Base-by-base conservation (phyloP, 2,113 vertebrate genomes). In the Oryzias woworae region DNA sequence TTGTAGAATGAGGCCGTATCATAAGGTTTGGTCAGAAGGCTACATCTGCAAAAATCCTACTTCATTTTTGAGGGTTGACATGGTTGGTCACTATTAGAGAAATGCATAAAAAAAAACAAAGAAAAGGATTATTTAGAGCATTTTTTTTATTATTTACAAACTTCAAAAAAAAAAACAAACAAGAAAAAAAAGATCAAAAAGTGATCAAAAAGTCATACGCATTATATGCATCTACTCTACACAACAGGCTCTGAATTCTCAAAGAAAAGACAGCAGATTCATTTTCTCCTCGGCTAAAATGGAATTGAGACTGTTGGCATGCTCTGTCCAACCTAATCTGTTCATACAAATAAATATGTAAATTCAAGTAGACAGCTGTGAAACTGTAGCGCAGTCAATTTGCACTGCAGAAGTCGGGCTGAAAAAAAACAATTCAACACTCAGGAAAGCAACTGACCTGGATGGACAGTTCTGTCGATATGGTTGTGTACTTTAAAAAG, bases 71-170 rank as follows among this genome's bases (percentile, higher is more conserved):
- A 6, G 26, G 26, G 3, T 6, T 28, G 26, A 28, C 26, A 28
- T 1, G 1, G 26, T 28, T 6, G 26, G 26, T 28, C 26, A 28
- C 26, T 28, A 5, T 6, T 28, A 28, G 26, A 1, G 4, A 28
- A 28, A 28, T 28, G 5, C 8, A 42, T 10, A 52, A 28, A 54
- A 83, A 78, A 26, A 77, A 78, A 75, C 36, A n/a, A 44, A 20
- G 17, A 66, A 74, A 74, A 71, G 26, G 66, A 44, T 42, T 36
- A 77, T 88, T 87, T 61, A 55, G 56, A 85, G 76, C 83, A 78
- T 63, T 73, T 88, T 83, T 83, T 43, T 26, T 84, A 91, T 92
- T 89, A 91, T 91, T 92, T 87, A 90, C 87, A 89, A 91, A 88
- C 50, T 82, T 83, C 61, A 60, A 74, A 86, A 78, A 74, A 86